Conservation (phyloP, 1,140 invertebrate genomes). For the Drosophila parvula region DNA sequence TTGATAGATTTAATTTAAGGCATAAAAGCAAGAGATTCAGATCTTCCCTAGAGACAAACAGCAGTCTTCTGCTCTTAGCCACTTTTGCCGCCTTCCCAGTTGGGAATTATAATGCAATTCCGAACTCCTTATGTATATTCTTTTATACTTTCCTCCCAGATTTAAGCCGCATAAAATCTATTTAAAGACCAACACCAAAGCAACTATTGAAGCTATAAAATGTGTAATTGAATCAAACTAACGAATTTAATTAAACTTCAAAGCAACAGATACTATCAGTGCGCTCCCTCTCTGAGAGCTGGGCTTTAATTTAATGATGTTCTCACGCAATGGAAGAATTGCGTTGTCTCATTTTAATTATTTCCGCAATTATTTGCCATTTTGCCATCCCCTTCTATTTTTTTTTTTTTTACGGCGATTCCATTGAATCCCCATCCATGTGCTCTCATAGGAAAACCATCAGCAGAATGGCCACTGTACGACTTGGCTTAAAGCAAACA, state of each 20-base stretch:
- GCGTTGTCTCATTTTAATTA: constrained; percentile 29
- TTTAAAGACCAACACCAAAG: neutral
- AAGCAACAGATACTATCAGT: constrained; percentile 14
- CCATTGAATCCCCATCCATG: constrained; percentile 5
- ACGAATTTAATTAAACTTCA: neutral
- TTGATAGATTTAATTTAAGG: no score
- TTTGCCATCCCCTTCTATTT: constrained; percentile 1
- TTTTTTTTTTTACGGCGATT: constrained; percentile 3
- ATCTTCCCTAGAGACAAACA: no score
- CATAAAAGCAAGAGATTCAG: no score
- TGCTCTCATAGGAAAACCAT: constrained; percentile 1
- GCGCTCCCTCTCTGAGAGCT: constrained; percentile 1
- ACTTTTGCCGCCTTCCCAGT: neutral
- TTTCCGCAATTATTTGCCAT: constrained; percentile 40
- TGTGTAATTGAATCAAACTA: neutral
- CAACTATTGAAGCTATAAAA: neutral
- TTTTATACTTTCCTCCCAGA: neutral
- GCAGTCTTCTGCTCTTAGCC: neutral
- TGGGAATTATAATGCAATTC: neutral
- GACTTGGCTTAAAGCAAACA: constrained; percentile 17
- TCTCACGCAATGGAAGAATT: constrained; percentile 28
- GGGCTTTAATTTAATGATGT: constrained; percentile 9
- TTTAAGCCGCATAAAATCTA: neutral
- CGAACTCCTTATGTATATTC: no score
- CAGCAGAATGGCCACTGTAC: constrained; percentile 11